Evolutionary conservation across 23 tunicate genomes (phyloP).

Genomic region (Oikopleura albicans): DNA sequence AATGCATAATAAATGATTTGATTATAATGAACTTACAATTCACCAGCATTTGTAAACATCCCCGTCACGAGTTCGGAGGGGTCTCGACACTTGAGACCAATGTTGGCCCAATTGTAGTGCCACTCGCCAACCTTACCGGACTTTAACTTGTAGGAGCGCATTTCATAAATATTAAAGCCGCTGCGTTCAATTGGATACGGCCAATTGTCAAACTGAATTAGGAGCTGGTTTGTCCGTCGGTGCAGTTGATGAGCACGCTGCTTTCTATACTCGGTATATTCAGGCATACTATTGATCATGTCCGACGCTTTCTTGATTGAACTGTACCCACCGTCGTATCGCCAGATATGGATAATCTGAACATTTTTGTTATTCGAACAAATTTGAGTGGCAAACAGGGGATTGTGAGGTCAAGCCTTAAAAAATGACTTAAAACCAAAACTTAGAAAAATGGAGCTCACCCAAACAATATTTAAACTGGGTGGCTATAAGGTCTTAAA

Average conservation of each 20-base stretch:
- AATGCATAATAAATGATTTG: too few relatives aligned
- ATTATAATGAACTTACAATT: neutral
- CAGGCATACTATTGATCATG: neutral
- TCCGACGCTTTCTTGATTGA: neutral
- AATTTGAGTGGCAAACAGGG: too few relatives aligned
- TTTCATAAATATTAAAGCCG: constrained; percentile 67
- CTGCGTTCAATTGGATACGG: constrained; percentile 50
- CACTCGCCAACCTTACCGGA: neutral
- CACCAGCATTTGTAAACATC: constrained; percentile 3
- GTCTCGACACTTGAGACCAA: constrained; percentile 4
- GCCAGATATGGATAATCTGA: neutral
- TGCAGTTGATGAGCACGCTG: constrained; percentile 45
- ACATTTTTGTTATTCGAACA: too few relatives aligned
- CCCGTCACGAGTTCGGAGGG: neutral
- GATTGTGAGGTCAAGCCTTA: too few relatives aligned
- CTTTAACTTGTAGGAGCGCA: constrained; percentile 53
- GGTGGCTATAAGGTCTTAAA: too few relatives aligned
- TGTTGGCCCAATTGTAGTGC: constrained; percentile 10
- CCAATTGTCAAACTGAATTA: constrained; percentile 72
- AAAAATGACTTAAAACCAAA: too few relatives aligned
- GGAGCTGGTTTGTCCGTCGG: constrained; percentile 56
- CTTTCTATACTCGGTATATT: constrained; percentile 6
- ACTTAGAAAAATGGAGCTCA: too few relatives aligned
- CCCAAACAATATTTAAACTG: too few relatives aligned
- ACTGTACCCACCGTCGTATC: neutral